Evolutionary conservation across 2,888 invertebrate species (phyloP).

Genomic region (Synergus japonicus): DNA sequence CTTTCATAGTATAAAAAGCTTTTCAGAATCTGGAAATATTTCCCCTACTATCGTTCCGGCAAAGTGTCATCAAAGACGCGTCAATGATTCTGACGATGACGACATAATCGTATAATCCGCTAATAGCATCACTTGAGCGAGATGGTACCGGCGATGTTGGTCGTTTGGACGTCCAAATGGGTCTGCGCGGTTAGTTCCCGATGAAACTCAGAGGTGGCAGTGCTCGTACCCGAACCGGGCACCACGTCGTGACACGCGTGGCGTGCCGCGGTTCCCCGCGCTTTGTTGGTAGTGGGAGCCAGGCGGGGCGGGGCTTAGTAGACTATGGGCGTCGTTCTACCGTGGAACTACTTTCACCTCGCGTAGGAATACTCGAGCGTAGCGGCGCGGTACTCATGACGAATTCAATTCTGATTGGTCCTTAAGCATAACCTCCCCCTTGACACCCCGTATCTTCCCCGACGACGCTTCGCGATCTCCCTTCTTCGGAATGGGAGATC

Average conservation of each 20-base stretch:
- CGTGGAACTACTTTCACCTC: slow-evolving; percentile 72
- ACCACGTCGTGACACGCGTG: slow-evolving; percentile 28
- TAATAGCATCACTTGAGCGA: slow-evolving; percentile 21
- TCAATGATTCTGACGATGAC: neutral
- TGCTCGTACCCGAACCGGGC: slow-evolving; percentile 61
- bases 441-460: slow-evolving; percentile 67
- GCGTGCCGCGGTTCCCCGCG: slow-evolving; percentile 48
- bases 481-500: slow-evolving; percentile 46
- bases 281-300: slow-evolving; percentile 65
- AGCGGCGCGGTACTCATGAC: slow-evolving; percentile 78
- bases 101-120: slow-evolving; percentile 14
- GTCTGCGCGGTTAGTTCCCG: slow-evolving; percentile 78
- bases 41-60: slow-evolving; percentile 1
- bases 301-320: slow-evolving; percentile 69
- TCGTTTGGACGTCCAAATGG: slow-evolving; percentile 79
- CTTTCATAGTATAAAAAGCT: no score
- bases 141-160: slow-evolving; percentile 76
- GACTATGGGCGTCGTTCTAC: slow-evolving; percentile 72
- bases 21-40: neutral
- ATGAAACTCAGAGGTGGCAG: slow-evolving; percentile 78
- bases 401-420: slow-evolving; percentile 82
- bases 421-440: slow-evolving; percentile 77
- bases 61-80: neutral
- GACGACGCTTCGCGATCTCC: slow-evolving; percentile 51
- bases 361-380: slow-evolving; percentile 69